Percentiles rank a stretch among this genome's conserved stretches.
Conservation (phyloP, 2,888 invertebrate genomes). For the Drosophila maculinotata region DNA sequence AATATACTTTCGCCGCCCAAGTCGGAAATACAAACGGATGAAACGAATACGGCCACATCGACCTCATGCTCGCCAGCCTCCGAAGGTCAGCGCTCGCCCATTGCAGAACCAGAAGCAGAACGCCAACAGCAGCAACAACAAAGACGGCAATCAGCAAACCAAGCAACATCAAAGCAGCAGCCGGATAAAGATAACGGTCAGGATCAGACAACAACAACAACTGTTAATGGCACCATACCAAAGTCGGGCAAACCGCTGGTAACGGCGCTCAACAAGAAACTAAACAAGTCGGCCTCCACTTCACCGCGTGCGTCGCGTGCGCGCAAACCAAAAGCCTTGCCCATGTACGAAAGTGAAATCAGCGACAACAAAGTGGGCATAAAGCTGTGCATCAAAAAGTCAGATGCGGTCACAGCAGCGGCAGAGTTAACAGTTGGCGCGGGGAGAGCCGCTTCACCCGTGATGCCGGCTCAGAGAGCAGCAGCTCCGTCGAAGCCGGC, state of each 20-base stretch:
- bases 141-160: not conserved
- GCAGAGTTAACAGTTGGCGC: slow-evolving; percentile 51
- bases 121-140: slow-evolving; percentile 2
- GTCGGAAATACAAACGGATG: slow-evolving; percentile 83
- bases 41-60: slow-evolving; percentile 82
- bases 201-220: slow-evolving; percentile 36
- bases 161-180: slow-evolving; percentile 34
- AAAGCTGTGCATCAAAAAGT: slow-evolving; percentile 85
- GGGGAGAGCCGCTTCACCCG: slow-evolving; percentile 18
- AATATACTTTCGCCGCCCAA: slow-evolving; percentile 83
- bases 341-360: slow-evolving; percentile 88
- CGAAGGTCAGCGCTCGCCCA: slow-evolving; percentile 80
- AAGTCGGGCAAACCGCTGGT: slow-evolving; percentile 84
- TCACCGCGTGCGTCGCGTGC: slow-evolving; percentile 80
- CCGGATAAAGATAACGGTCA: not conserved
- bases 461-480: slow-evolving; percentile 27
- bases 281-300: slow-evolving; percentile 75
- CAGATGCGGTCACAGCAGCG: slow-evolving; percentile 63
- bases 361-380: slow-evolving; percentile 85
- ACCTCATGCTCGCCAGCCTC: slow-evolving; percentile 82
- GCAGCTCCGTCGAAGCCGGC: slow-evolving; percentile 68
- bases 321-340: slow-evolving; percentile 85
- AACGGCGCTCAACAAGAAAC: slow-evolving; percentile 82
- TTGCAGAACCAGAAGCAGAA: slow-evolving; percentile 19
- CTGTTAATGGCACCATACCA: slow-evolving; percentile 84